A percentile compares a stretch with the other conserved stretches of the same genome.
Conservation (phyloP, 2,797 vertebrate genomes). For the Chiloscyllium punctatum region DNA sequence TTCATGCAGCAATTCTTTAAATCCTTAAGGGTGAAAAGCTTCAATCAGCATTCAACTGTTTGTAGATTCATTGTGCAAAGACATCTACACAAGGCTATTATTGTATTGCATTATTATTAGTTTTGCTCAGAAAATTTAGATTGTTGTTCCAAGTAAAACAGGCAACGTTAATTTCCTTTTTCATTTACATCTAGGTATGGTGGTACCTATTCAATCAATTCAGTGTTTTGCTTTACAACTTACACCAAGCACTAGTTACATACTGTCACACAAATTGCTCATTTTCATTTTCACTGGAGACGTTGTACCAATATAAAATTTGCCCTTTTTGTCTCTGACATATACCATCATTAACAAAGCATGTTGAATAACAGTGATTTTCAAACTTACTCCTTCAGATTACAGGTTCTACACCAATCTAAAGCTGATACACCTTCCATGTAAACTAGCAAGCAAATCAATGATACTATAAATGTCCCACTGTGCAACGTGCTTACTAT, state of each 20-base stretch:
- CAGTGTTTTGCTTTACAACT: background rate
- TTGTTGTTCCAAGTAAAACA: conserved; percentile 8
- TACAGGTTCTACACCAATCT: background rate
- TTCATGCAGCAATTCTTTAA: conserved; percentile 66
- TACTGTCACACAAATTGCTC: background rate
- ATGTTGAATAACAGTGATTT: background rate
- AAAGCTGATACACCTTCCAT: background rate
- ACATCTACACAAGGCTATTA: conserved; percentile 34
- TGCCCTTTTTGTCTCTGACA: background rate
- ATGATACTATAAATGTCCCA: conserved; percentile 17
- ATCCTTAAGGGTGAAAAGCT: conserved; percentile 38
- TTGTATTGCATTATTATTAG: conserved; percentile 30
- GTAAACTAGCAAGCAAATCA: conserved; percentile 32
- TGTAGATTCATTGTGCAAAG: conserved; percentile 31
- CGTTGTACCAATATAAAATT: background rate
- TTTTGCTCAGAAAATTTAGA: conserved; percentile 7
- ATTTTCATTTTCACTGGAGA: background rate
- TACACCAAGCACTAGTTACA: background rate
- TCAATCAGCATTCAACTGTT: conserved; percentile 37
- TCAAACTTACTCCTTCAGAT: background rate
- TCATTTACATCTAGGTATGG: background rate
- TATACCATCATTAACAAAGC: background rate
- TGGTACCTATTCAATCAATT: conserved; percentile 12
- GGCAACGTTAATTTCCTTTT: background rate
- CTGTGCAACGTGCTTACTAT: conserved; percentile 29